Base-by-base conservation (phyloP, 2,797 vertebrate genomes). In the Neoniphon sammara region DNA sequence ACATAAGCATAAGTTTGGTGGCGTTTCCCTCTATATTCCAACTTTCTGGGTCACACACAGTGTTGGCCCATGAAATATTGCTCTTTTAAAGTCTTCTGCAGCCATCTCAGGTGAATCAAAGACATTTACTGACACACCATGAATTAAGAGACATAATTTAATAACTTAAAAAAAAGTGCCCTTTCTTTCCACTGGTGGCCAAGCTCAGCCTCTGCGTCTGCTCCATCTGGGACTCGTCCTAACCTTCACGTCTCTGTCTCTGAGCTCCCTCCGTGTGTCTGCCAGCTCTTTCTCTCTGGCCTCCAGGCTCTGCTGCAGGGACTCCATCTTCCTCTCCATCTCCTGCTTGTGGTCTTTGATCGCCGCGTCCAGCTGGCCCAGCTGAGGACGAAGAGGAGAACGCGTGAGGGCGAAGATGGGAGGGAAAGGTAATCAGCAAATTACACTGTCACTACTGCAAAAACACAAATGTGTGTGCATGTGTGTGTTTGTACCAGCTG, bases 251-350 rank as follows among this genome's bases (percentile, higher is more conserved):
- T 92, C 92, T 82, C 85, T 91, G 70, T 95, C 94, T 44, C 88
- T 88, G 69, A 95, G 88, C 87, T 95, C 91, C 72, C 94, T 80
- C 78, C 85, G 86, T 9, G 76, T 4, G 0, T 88, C 80, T 30
- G 58, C 82, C 82, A 95, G 91, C 88, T 96, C 93, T 17, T 91
- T 67, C 71, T 96, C 94, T 53, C 93, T 92, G 87, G 93, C 95
- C 76, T 96, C 94, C 82, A 98, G 92, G 63, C 82, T 92, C 74
- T 92, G 93, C 84, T 97, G 93, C 83, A 98, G 93, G 77, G 84
- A 88, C 89, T 94, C 95, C 85, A 96, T 94, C 92, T 96, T 96
- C 88, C 92, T 96, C 77, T 96, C 95, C 95, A 98, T 94, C 93
- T 97, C 95, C 91, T 93, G 94, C 77, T 93, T 97, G 68, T 96